Evolutionary conservation across 2,888 invertebrate genomes (phyloP), one percentile per base, ranked within the genome.

Genomic region (Cenopis cana): DNA sequence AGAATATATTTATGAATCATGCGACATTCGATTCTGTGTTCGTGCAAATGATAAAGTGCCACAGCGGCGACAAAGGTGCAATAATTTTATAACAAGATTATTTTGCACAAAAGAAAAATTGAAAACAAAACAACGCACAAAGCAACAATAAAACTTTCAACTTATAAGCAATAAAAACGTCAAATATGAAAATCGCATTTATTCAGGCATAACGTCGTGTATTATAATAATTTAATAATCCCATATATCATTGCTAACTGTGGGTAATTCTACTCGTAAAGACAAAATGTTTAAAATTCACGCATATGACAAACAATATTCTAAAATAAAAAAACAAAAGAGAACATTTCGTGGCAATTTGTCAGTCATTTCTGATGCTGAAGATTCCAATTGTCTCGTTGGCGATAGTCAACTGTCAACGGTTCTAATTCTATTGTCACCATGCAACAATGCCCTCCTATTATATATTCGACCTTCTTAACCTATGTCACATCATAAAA

Each of bases 351-450:
- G 74, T 73, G 81, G 82, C 79, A 85, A 90, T 92, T 91, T 91
- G 88, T 92, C 91, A 88, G 80, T 87, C 88, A 85, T 82, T 87
- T 81, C 77, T 75, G 76, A 85, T 82, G 83, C 80, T 82, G 82
- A 81, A 85, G 86, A 85, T 85, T 83, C 84, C 82, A 56, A 84
- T 84, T 86, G 86, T 87, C 83, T 80, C 81, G 83, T 83, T 82
- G 79, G 83, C 83, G 83, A 86, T 86, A 86, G 87, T 86, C 85
- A 84, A 81, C 87, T 89, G 90, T 92, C 90, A 89, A 85, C 90
- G 84, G 82, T 77, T 77, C 79, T 81, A 83, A 73, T 79, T 78
- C 88, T 84, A 91, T 91, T 90, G 91, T 91, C 87, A 83, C 79
- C 81, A 74, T 76, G 80, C 84, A 81, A 88, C 88, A 89, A 85